These are phyloP conservation scores for Mugil cephalus DNA, from an alignment of 2,113 vertebrate genomes.

Conservation along the genomic window DNA sequence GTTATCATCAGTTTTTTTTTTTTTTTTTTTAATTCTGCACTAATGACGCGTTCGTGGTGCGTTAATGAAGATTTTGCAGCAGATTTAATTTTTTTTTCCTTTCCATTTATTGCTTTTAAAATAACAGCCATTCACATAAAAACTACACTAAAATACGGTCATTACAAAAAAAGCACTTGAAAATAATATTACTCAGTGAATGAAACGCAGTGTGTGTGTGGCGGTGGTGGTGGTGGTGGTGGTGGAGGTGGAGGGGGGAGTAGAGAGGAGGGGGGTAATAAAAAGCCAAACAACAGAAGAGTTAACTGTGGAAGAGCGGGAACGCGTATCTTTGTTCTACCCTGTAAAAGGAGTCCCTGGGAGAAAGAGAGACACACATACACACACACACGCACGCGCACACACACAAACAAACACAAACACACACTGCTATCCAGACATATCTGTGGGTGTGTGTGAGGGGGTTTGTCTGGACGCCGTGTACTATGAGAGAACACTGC, in stretches of 20 bases:
- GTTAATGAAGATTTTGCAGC: conserved; percentile 33
- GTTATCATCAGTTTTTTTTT: too few relatives aligned
- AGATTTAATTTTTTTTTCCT: conserved; percentile 36
- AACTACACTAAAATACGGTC: conserved; percentile 73
- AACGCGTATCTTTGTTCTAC: conserved; percentile 62
- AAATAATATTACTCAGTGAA: conserved; percentile 53
- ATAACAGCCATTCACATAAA: conserved; percentile 82
- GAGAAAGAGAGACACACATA: conserved; percentile 18
- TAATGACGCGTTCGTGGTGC: not conserved
- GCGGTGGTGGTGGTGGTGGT: too few relatives aligned
- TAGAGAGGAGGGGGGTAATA: conserved; percentile 42
- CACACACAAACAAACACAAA: conserved; percentile 1
- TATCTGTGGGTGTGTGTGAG: conserved; percentile 37
- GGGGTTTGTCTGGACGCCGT: conserved; percentile 48
- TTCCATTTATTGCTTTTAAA: conserved; percentile 81
- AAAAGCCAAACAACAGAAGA: conserved; percentile 50
- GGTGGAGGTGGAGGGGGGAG: too few relatives aligned
- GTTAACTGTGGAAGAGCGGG: conserved; percentile 53
- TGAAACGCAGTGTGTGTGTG: conserved; percentile 48
- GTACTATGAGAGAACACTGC: conserved; percentile 56
- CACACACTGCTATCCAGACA: conserved; percentile 46
- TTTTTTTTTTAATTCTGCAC: not conserved
- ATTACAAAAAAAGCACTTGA: conserved; percentile 71
- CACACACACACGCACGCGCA: not conserved
- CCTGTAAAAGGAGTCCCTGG: conserved; percentile 64